phyloP scores from a whole-genome alignment of 2,888 invertebrate species.

The Schizotus pectinicornis region DNA sequence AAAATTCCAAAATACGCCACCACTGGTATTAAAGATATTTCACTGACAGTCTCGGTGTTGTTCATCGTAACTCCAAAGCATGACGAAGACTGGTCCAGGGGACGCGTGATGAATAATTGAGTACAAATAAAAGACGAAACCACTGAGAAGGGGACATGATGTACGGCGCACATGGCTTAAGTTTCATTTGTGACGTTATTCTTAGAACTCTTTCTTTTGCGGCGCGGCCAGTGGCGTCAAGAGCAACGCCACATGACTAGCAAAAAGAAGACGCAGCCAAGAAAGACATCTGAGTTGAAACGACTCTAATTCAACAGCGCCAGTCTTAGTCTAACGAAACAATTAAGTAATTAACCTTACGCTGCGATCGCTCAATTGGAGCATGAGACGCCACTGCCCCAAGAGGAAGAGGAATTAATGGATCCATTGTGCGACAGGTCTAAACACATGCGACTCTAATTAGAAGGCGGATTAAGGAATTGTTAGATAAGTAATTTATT shows the following conservation, averaged over 20 bases:
- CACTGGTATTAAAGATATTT: conserved; percentile 27
- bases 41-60: conserved; percentile 1
- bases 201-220: conserved; percentile 16
- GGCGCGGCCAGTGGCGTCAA: conserved; percentile 11
- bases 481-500: too few relatives aligned
- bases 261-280: too few relatives aligned
- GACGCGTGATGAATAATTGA: conserved; percentile 22
- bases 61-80: conserved; percentile 11
- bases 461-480: too few relatives aligned
- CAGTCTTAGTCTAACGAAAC: too few relatives aligned
- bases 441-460: too few relatives aligned
- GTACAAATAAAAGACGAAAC: conserved; percentile 17
- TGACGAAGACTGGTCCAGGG: conserved; percentile 19
- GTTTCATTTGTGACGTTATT: conserved; percentile 21
- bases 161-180: conserved; percentile 19
- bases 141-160: conserved; percentile 25
- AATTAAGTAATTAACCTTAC: too few relatives aligned
- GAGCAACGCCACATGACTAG: neutral
- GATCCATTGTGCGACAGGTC: too few relatives aligned
- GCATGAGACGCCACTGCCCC: too few relatives aligned
- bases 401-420: too few relatives aligned
- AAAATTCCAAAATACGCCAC: conserved; percentile 44
- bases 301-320: too few relatives aligned
- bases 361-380: too few relatives aligned
- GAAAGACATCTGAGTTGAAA: too few relatives aligned